A percentile compares a stretch with the other conserved stretches of the same genome.
Conservation (phyloP, 2,113 vertebrate genomes). For the Theropithecus gelada region DNA sequence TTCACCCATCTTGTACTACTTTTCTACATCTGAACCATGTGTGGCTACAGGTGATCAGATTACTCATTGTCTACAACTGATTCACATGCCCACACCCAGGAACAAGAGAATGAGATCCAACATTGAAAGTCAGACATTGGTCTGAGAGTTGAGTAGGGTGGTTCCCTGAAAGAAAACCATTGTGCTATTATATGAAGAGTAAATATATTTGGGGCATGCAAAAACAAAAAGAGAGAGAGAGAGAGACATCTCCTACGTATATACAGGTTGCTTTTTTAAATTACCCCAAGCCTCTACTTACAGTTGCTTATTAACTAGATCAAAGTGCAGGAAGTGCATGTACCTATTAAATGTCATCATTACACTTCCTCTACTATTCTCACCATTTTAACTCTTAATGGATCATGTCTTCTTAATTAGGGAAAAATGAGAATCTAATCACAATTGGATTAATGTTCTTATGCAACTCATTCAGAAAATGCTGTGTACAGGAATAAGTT, state of each 20-base stretch:
- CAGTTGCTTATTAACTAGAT: neutral
- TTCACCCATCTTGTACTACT: neutral
- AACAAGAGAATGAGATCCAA: neutral
- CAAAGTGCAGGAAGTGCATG: slow-evolving; percentile 20
- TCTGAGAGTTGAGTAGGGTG: neutral
- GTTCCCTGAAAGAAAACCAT: neutral
- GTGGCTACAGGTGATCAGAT: neutral
- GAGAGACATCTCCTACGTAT: neutral
- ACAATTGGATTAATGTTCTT: neutral
- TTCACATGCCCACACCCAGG: neutral
- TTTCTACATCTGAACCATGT: neutral
- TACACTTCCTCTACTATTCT: neutral
- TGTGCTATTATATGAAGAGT: neutral
- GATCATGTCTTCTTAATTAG: slow-evolving; percentile 21
- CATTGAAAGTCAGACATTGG: neutral
- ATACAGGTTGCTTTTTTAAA: neutral
- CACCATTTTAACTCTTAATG: neutral
- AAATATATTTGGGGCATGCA: neutral
- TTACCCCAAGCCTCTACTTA: neutral
- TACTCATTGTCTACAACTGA: neutral
- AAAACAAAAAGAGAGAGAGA: neutral
- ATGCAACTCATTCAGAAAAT: neutral
- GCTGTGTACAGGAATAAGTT: neutral
- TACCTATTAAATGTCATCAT: neutral
- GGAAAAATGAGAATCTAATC: slow-evolving; percentile 13